A percentile compares a stretch with the other conserved stretches of the same genome.
Evolutionary conservation across 2,113 vertebrate species (phyloP).

Genomic region (Saguinus midas): DNA sequence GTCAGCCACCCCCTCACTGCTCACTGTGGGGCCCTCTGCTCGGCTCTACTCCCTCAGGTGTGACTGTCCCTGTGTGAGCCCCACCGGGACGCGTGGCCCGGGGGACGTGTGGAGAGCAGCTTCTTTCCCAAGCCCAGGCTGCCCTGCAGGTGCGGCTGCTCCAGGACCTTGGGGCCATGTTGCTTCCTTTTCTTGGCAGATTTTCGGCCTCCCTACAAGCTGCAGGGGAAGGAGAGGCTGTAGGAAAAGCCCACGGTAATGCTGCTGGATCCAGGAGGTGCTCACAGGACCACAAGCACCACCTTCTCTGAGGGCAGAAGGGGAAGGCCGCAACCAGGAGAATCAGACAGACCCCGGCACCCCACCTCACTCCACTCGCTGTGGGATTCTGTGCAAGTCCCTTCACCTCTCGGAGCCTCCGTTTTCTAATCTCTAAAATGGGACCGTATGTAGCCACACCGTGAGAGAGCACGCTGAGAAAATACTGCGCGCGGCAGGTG

Average conservation of each 20-base stretch:
- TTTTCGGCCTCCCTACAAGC: not conserved
- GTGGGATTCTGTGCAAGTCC: not conserved
- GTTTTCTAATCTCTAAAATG: not conserved
- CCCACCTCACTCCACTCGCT: accelerated
- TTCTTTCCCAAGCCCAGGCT: accelerated
- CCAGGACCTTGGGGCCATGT: accelerated
- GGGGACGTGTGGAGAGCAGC: too few species aligned
- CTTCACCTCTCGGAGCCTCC: not conserved
- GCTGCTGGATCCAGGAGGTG: accelerated
- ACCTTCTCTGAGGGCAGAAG: not conserved
- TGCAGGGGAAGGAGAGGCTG: not conserved
- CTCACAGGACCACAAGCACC: accelerated
- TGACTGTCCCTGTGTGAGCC: not conserved
- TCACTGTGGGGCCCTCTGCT: accelerated
- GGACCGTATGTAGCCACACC: accelerated
- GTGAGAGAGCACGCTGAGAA: not conserved
- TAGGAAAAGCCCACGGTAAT: accelerated
- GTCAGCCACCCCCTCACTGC: accelerated
- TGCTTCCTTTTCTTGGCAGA: not conserved
- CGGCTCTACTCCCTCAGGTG: too few species aligned
- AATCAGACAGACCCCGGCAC: not conserved
- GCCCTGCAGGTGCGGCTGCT: accelerated
- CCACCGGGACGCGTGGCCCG: accelerated
- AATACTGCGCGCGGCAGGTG: accelerated
- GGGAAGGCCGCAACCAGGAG: not conserved